Evolutionary conservation across 2,797 vertebrate genomes (phyloP).

Genomic region (Parauchenoglanis ngamensis): DNA sequence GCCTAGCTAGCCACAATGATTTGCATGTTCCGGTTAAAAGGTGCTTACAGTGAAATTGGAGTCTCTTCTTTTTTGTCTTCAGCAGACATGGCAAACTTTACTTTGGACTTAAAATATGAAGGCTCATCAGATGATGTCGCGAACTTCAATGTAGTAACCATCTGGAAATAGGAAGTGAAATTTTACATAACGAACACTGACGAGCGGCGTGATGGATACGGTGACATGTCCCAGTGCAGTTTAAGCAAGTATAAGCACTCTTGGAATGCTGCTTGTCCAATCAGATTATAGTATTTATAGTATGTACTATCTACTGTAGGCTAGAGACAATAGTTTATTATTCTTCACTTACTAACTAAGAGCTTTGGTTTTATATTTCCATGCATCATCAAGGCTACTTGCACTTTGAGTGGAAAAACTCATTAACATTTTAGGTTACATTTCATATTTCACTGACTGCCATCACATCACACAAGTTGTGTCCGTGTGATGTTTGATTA

Average conservation of each 20-base stretch:
- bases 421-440: not conserved
- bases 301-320: no score
- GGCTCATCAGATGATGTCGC: not conserved
- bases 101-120: no score
- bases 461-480: not conserved
- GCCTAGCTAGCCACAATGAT: not conserved
- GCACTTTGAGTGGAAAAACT: not conserved
- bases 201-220: not conserved
- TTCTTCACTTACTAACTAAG: not conserved
- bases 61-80: not conserved
- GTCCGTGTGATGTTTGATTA: not conserved
- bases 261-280: not conserved
- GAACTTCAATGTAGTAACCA: not conserved
- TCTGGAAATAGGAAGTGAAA: not conserved
- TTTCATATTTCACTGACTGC: not conserved
- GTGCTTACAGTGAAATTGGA: not conserved
- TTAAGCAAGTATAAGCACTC: no score
- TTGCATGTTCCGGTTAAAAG: not conserved
- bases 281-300: not conserved
- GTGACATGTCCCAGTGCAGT: not conserved
- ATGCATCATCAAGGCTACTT: not conserved
- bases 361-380: not conserved
- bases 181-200: not conserved
- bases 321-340: not conserved
- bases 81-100: not conserved